Evolutionary conservation across 2,888 invertebrate genomes (phyloP), one percentile per base, ranked within the genome.

Genomic region (Sarcophaga caerulescens): DNA sequence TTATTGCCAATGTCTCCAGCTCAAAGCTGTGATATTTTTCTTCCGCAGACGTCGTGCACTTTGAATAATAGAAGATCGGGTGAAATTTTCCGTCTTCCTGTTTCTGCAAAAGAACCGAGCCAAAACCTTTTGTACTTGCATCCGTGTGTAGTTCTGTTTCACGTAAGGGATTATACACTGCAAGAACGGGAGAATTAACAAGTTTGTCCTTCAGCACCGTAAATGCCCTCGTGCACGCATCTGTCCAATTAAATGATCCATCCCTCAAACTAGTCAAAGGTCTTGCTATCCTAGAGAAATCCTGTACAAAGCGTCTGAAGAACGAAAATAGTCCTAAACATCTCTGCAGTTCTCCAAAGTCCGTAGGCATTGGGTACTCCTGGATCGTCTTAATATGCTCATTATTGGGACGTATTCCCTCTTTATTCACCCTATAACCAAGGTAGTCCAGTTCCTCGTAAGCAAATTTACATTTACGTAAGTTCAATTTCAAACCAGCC

Each of bases 231-330:
- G 35, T 17, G 19, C 62, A 68, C 12, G 47, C 69, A 52, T 14
- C 35, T 3, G 71, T 66, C 71, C 71, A 80, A 1, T 14, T 44
- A 80, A 80, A 80, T 6, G 8, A 14, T 75, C 17, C 21, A 2
- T 62, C n/a, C 21, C 47, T 63, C 17, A 76, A 17, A 17, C 11
- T 25, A 6, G 25, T 66, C 17, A 75, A 19, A 1, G 62, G 62
- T 47, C n/a, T 68, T 4, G 68, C 45, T 4, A 77, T 69, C 45
- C 60, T 68, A 90, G 69, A 90, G 87, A 1, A 91, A 90, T 5
- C 87, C 4, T 1, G 82, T n/a, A 81, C 90, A 57, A 71, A 79
- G 4, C 66, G 45, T 0, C 69, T 14, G 6, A 69, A 69, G 19
- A 17, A 78, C 4, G 65, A 76, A 62, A 60, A 74, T 2, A 74